Base-by-base conservation (phyloP, 2,113 vertebrate species). In the Elachura formosa region DNA sequence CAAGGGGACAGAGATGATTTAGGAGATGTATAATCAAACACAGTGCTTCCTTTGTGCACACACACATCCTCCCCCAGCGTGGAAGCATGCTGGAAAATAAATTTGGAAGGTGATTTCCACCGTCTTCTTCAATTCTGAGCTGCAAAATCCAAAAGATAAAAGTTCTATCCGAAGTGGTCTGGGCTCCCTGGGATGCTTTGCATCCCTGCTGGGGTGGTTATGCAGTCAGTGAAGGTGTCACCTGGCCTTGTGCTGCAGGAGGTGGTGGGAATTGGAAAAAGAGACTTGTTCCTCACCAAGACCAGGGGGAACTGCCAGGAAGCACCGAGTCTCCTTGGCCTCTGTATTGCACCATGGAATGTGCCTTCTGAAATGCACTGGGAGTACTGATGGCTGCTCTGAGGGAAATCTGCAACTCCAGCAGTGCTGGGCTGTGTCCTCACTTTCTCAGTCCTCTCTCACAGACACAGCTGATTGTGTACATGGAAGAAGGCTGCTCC, bases 61-160 rank as follows among this genome's bases (percentile, higher is more conserved):
- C 28, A 8, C n/a, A 19, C 29, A 8, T 34, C 7, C 13, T 12
- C 8, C 25, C 8, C 34, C 69, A 36, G 49, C 0, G 0, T 36
- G 45, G 51, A 95, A 83, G 28, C 9, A 4, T 4, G 10, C 51
- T 69, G 55, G 38, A 87, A 92, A 91, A 87, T 49, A 62, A 58
- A 82, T 80, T 43, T 84, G 54, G 46, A 88, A 36, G 29, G 33
- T 28, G 41, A 10, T 29, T 90, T 73, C 16, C 18, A 40, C 21
- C 5, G 4, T 12, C 52, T 51, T 69, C 67, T 72, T 23, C 52
- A 62, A 40, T 40, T 61, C 31, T 59, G 43, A 41, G 11, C 36
- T 52, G 68, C 38, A 41, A 80, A 87, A 43, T 59, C 21, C 9
- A 28, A 28, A 84, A 25, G 51, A 3, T 33, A 33, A 49, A n/a